Evolutionary conservation across 2,797 vertebrate genomes (phyloP).

Genomic region (Siniperca undulata): DNA sequence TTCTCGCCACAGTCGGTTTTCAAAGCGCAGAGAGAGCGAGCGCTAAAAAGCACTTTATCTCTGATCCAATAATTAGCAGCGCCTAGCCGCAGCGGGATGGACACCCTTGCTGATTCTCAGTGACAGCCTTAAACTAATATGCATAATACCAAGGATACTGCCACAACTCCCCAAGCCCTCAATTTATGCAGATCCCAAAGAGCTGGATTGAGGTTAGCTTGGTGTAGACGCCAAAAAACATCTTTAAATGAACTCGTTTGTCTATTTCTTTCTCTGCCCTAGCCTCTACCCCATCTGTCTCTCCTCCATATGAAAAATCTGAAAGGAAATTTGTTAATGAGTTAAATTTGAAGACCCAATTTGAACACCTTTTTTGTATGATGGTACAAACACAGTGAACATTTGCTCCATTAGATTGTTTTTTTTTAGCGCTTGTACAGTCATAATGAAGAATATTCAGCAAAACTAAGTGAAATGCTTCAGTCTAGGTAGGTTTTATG

Average conservation of each 20-base stretch:
- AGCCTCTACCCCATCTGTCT: conserved; percentile 64
- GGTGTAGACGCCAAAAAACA: conserved; percentile 78
- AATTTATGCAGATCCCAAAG: conserved; percentile 89
- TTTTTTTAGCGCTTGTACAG: conserved; percentile 5
- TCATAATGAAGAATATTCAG: conserved; percentile 20
- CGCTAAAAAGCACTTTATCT: conserved; percentile 82
- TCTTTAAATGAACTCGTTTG: conserved; percentile 83
- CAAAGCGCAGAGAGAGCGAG: conserved; percentile 67
- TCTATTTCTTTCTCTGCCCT: conserved; percentile 74
- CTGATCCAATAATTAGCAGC: conserved; percentile 88
- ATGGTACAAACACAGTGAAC: conserved; percentile 23
- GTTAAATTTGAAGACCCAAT: conserved; percentile 38
- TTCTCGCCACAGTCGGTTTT: conserved; percentile 59
- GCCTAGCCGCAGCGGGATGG: conserved; percentile 82
- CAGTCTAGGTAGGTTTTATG: conserved; percentile 21
- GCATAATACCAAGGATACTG: conserved; percentile 87
- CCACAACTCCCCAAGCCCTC: conserved; percentile 82
- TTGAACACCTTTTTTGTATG: conserved; percentile 25
- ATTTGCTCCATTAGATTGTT: conserved; percentile 11
- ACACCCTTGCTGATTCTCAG: conserved; percentile 85
- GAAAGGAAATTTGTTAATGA: conserved; percentile 51
- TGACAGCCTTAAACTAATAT: conserved; percentile 89
- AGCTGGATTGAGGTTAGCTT: conserved; percentile 85
- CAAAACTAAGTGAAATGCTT: conserved; percentile 10
- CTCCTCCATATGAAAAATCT: conserved; percentile 26